These are phyloP conservation scores for Subacronicta megacephala DNA, from an alignment of 2,888 invertebrate species.

Conservation along the genomic window DNA sequence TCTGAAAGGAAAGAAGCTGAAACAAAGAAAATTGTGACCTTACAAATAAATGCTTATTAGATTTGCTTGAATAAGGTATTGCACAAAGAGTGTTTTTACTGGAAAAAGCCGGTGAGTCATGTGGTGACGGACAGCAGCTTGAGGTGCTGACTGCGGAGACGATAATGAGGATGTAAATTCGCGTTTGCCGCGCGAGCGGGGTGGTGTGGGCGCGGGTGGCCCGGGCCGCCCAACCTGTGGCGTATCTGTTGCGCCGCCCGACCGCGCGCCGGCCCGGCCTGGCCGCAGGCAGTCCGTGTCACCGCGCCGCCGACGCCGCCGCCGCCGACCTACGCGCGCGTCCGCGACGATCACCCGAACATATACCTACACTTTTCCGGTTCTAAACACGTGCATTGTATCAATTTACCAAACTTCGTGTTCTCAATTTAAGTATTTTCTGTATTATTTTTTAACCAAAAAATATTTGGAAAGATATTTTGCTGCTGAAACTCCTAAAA, in stretches of 20 bases:
- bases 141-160: conserved; percentile 73
- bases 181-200: conserved; percentile 65
- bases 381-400: conserved; percentile 74
- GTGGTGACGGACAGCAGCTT: conserved; percentile 58
- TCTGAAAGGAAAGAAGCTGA: conserved; percentile 40
- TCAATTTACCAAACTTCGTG: conserved; percentile 53
- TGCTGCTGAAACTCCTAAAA: conserved; percentile 10
- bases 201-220: conserved; percentile 65
- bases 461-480: conserved; percentile 7
- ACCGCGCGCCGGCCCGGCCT: conserved; percentile 64
- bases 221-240: conserved; percentile 88
- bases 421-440: conserved; percentile 18
- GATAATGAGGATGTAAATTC: conserved; percentile 87
- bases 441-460: conserved; percentile 6
- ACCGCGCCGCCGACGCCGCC: conserved; percentile 56
- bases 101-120: conserved; percentile 49
- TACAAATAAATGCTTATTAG: conserved; percentile 55
- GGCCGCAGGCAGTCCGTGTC: conserved; percentile 62
- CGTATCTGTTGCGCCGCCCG: conserved; percentile 86
- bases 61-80: conserved; percentile 47
- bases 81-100: conserved; percentile 34
- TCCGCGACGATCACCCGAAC: conserved; percentile 51
- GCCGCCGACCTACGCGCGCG: conserved; percentile 51
- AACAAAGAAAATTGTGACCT: conserved; percentile 52
- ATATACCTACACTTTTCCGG: conserved; percentile 71